Evolutionary conservation across 2,888 invertebrate genomes (phyloP).

Genomic region (Tetropium fuscum): DNA sequence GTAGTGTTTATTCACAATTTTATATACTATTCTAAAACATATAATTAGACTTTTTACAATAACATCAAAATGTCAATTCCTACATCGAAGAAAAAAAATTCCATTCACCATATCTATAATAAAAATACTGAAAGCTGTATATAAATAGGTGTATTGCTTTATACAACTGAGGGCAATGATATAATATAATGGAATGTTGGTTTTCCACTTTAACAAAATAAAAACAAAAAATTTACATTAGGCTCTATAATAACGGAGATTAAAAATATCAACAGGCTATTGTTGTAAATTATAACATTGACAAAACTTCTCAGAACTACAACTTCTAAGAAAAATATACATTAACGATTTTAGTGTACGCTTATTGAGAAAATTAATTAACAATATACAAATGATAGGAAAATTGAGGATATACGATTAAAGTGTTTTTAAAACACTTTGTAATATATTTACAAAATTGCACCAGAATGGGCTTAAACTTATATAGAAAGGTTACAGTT

Average conservation of each 20-base stretch:
- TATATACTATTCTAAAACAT: slow-evolving; percentile 52
- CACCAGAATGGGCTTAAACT: slow-evolving; percentile 45
- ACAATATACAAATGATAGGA: slow-evolving; percentile 39
- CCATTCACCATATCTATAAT: slow-evolving; percentile 49
- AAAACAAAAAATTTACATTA: slow-evolving; percentile 34
- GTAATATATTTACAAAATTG: slow-evolving; percentile 50
- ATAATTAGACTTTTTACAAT: slow-evolving; percentile 48
- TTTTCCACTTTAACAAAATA: slow-evolving; percentile 45
- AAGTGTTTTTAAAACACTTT: slow-evolving; percentile 29
- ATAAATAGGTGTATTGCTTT: slow-evolving; percentile 52
- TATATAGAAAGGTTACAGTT: slow-evolving; percentile 43
- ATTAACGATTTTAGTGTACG: slow-evolving; percentile 32
- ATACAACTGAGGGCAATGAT: slow-evolving; percentile 53
- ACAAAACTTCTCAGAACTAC: slow-evolving; percentile 29
- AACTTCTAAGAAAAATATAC: slow-evolving; percentile 38
- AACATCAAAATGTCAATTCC: slow-evolving; percentile 48
- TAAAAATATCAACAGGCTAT: slow-evolving; percentile 45
- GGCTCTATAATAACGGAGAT: slow-evolving; percentile 39
- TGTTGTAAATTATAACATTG: slow-evolving; percentile 33
- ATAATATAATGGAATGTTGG: slow-evolving; percentile 55
- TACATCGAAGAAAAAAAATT: slow-evolving; percentile 44
- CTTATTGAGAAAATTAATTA: slow-evolving; percentile 34
- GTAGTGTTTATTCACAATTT: slow-evolving; percentile 51
- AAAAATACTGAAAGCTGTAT: slow-evolving; percentile 52
- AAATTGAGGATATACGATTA: slow-evolving; percentile 21